Evolutionary conservation across 92 coral and sea anemone species (phyloP), one percentile per base, ranked within the genome.

Genomic region (Paragorgia papillata): DNA sequence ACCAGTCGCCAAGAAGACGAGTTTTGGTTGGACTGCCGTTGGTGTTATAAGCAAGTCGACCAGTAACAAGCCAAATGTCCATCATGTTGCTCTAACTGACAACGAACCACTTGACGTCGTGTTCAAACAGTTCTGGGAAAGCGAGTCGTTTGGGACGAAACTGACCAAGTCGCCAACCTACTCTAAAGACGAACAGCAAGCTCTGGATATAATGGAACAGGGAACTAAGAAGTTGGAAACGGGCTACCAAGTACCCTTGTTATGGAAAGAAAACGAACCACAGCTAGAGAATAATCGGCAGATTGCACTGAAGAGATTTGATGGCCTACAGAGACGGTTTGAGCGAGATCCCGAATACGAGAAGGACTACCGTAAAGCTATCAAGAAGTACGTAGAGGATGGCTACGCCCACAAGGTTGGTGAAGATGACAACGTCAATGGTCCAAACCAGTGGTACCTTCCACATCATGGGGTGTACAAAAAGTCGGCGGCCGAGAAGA

Each of bases 361-460:
- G 12, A n/a, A 80, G 79, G 86, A 88, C 49, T 81, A 88, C 65
- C 69, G 84, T 22, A 76, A 31, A 31, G 74, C 81, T 25, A 85
- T 85, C 40, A 75, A 75, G 6, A 86, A 71, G 15, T 85, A 79
- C 57, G 53, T 82, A 2, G 53, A 79, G 25, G 58, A 66, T 27
- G 85, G 90, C 9, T 81, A 84, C 30, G 89, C 86, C 21, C 37
- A 66, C 20, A 76, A 80, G 49, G 64, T 88, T 5, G 31, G 82
- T 33, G 88, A 82, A 46, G 83, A 85, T 25, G 77, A 64, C 28
- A 53, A 81, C 24, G 39, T 37, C 2, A 58, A 76, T 25, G 56
- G 75, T 30, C 63, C 77, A 14, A 7, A 70, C 63, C 77, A 70
- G 26, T 70, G 77, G 77, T 70, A 70, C 35, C 63, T 70, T 1